Base-by-base conservation (phyloP, 53 echinoderm and acorn worm genomes). In the Patiria pectinifera region DNA sequence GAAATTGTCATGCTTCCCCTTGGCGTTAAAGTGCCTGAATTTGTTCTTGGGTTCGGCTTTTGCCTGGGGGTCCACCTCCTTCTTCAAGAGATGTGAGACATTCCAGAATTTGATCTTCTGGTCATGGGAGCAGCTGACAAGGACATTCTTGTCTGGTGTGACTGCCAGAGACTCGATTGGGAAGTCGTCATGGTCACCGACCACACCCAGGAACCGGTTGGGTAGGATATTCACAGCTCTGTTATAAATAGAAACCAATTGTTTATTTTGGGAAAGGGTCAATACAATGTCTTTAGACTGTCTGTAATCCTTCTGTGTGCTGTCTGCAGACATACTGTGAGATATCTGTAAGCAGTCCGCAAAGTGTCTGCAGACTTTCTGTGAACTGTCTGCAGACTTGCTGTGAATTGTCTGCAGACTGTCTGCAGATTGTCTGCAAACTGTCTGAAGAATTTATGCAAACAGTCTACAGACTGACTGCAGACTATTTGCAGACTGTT, bases 61-160 rank as follows among this genome's bases (percentile, higher is more conserved):
- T 16, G 91, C 86, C 49, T 91, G 93, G 13, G 95, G 87, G 71
- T 96, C 91, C 43, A 96, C 95, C 2, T 91, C 94, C 13, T 93
- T 96, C 71, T 86, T 91, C 85, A 94, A 94, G n/a, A 99, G 91
- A 82, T 96, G 95, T 23, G 88, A 83, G 19, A 97, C 96, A 66
- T 95, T 96, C 99, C 99, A 99, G 92, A 99, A 99, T 87, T 97
- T 95, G 78, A 99, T 95, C 72, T 91, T 95, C 62, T 99, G 97
- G 78, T 99, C 99, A 25, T 96, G 95, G 13, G 97, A 93, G 69
- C 97, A 96, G 80, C 97, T 97, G 10, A 95, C 92, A 12, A 99
- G 93, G 80, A 92, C 47, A 59, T 83, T 84, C 24, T 92, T 86
- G 83, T 95, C 96, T 16, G 85, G 85, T 21, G 95, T 92, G 6